These are phyloP conservation scores for Ornithorhynchus anatinus DNA, from an alignment of 2,113 vertebrate genomes.

Conservation along the genomic window DNA sequence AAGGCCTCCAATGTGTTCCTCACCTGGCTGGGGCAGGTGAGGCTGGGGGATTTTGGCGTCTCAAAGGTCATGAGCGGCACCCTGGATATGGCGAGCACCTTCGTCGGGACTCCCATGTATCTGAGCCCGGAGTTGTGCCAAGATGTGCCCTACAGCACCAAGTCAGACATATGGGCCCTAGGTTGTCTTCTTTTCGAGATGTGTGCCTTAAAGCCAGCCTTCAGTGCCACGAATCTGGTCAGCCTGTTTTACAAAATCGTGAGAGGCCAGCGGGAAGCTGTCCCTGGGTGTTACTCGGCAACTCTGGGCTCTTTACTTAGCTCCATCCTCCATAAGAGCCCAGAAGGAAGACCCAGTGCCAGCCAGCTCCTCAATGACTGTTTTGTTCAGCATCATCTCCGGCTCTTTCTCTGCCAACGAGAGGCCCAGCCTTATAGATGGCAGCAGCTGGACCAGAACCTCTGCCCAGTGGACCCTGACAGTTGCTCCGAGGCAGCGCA, in stretches of 20 bases:
- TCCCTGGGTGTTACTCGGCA: slow-evolving; percentile 60
- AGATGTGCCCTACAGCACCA: slow-evolving; percentile 78
- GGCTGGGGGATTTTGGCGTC: slow-evolving; percentile 82
- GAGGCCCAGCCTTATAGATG: slow-evolving; percentile 37
- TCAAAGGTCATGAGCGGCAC: slow-evolving; percentile 76
- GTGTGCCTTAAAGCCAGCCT: slow-evolving; percentile 72
- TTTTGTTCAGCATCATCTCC: slow-evolving; percentile 65
- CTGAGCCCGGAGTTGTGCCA: slow-evolving; percentile 80
- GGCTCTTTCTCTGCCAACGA: slow-evolving; percentile 39
- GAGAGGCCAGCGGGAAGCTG: slow-evolving; percentile 60
- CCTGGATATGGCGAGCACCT: slow-evolving; percentile 76
- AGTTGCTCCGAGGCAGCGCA: not conserved
- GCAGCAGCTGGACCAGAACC: not conserved
- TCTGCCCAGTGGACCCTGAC: not conserved
- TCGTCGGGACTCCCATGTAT: slow-evolving; percentile 79
- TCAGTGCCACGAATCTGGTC: slow-evolving; percentile 71
- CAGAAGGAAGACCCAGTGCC: slow-evolving; percentile 70
- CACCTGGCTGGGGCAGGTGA: slow-evolving; percentile 72
- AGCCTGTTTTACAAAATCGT: slow-evolving; percentile 77
- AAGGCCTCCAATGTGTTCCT: slow-evolving; percentile 80
- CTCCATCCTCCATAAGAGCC: slow-evolving; percentile 64
- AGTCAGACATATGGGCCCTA: slow-evolving; percentile 80
- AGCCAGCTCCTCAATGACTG: slow-evolving; percentile 53
- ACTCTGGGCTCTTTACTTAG: slow-evolving; percentile 61
- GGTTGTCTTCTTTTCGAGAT: slow-evolving; percentile 79